Conservation (phyloP, 2,797 vertebrate genomes). For the Scolopax rusticola region DNA sequence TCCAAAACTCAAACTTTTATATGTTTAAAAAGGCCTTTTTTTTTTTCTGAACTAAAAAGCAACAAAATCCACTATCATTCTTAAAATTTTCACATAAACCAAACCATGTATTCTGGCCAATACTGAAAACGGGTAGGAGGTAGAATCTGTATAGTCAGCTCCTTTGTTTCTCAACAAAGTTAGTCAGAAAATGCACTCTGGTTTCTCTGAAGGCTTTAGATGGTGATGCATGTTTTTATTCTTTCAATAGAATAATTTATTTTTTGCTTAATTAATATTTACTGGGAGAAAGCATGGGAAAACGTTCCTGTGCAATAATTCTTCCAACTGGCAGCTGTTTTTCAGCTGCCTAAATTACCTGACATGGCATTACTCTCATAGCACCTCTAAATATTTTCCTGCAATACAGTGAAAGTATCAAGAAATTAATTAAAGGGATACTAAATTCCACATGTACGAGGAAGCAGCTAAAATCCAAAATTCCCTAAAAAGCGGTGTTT, state of each 20-base stretch:
- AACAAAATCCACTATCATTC: not conserved
- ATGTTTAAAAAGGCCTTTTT: not conserved
- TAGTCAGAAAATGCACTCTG: not conserved
- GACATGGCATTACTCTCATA: not conserved
- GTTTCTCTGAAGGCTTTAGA: not conserved
- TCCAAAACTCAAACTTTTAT: not conserved
- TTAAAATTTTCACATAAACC: not conserved
- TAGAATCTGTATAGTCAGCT: not conserved
- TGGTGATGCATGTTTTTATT: not conserved
- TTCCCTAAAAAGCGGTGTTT: fast-evolving
- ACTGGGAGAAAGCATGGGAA: not conserved
- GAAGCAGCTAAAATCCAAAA: not conserved
- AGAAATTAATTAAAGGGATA: not conserved
- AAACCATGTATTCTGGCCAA: not conserved
- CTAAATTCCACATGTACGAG: not conserved
- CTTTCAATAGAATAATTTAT: not conserved
- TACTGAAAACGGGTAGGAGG: not conserved
- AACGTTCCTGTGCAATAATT: not conserved
- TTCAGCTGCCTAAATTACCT: not conserved
- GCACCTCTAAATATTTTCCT: not conserved
- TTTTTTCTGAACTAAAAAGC: not conserved
- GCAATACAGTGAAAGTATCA: not conserved
- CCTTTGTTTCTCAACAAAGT: not conserved
- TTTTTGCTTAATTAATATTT: not conserved
- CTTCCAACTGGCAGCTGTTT: not conserved